phyloP scores from a whole-genome alignment of 2,113 vertebrate genomes.

The Balaeniceps rex region DNA sequence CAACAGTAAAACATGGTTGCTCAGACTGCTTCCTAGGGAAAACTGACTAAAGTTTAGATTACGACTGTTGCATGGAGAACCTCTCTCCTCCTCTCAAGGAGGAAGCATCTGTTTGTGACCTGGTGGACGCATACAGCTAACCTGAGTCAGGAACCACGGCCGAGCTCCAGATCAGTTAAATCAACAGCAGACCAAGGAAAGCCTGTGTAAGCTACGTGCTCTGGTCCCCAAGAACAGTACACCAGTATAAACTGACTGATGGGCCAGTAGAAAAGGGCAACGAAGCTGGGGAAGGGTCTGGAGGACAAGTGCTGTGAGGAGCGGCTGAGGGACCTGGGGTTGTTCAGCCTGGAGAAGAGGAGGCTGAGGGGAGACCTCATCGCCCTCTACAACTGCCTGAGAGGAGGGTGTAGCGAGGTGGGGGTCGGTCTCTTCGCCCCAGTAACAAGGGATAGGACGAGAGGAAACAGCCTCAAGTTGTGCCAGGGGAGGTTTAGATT shows the following conservation, averaged over 20 bases:
- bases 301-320: no score
- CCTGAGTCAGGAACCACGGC: accelerated
- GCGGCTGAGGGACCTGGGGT: no score
- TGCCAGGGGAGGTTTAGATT: no score
- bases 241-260: background rate
- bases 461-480: no score
- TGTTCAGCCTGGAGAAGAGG: no score
- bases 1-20: accelerated
- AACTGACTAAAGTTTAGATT: accelerated
- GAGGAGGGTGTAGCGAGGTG: no score
- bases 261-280: no score
- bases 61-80: accelerated
- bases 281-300: no score
- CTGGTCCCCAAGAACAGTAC: background rate
- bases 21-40: background rate
- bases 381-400: no score
- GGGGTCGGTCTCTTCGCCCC: no score
- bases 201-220: accelerated
- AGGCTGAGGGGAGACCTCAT: no score
- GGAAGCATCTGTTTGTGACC: background rate
- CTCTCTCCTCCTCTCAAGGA: background rate
- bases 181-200: background rate
- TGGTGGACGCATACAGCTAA: background rate
- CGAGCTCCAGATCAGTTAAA: background rate
- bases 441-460: no score